A percentile compares a stretch with the other conserved stretches of the same genome.
Evolutionary conservation across 2,888 invertebrate genomes (phyloP).

Genomic region (Drosophila colorata): DNA sequence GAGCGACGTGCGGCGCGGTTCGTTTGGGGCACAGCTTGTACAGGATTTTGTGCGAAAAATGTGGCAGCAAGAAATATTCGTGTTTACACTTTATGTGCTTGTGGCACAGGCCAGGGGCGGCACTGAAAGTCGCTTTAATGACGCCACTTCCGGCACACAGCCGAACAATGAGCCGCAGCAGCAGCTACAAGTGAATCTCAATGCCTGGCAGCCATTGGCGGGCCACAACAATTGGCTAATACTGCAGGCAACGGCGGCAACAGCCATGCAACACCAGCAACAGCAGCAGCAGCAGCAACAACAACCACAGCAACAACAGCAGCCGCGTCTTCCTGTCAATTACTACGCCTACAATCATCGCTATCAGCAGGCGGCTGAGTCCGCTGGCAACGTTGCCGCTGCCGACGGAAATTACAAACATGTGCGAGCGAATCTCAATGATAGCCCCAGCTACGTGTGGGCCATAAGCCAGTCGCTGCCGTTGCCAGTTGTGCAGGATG

Average conservation of each 20-base stretch:
- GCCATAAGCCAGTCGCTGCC: conserved; percentile 64
- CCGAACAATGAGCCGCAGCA: conserved; percentile 33
- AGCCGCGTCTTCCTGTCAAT: conserved; percentile 69
- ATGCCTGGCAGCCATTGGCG: conserved; percentile 72
- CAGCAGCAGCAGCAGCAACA: conserved; percentile 17
- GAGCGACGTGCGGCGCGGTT: conserved; percentile 47
- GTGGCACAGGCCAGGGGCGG: conserved; percentile 26
- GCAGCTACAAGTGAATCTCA: conserved; percentile 56
- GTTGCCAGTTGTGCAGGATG: conserved; percentile 43
- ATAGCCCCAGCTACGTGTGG: conserved; percentile 61
- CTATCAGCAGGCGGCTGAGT: conserved; percentile 50
- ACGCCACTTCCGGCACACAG: conserved; percentile 48
- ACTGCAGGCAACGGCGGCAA: conserved; percentile 70
- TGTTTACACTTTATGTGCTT: conserved; percentile 50
- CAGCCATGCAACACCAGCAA: conserved; percentile 35
- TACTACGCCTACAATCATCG: conserved; percentile 79
- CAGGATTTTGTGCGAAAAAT: conserved; percentile 24
- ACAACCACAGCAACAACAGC: conserved; percentile 13
- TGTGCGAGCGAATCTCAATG: conserved; percentile 42
- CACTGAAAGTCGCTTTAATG: conserved; percentile 54
- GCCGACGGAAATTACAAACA: conserved; percentile 77
- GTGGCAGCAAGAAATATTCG: conserved; percentile 52
- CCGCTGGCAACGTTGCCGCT: conserved; percentile 2
- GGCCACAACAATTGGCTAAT: conserved; percentile 76
- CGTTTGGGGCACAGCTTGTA: conserved; percentile 17